Base-by-base conservation (phyloP, 2,113 vertebrate genomes). In the Myrmecobius fasciatus region DNA sequence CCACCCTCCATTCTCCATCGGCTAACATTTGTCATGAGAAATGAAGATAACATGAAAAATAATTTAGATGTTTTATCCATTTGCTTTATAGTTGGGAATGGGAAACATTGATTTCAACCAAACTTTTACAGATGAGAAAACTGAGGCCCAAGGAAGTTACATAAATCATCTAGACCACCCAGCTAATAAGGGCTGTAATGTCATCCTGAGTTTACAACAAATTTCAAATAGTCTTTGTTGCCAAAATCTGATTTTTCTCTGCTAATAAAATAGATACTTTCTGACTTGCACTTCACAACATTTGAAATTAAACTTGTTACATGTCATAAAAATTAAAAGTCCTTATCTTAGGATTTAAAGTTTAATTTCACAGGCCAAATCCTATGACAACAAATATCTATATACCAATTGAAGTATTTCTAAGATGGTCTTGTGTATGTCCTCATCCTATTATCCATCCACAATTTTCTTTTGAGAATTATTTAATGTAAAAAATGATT, bases 241-340 rank as follows among this genome's bases (percentile, higher is more conserved):
- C 17, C 43, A 20, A 83, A 83, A 43, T 54, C 91, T 49, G 8
- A 92, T 53, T 8, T 93, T 91, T 94, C 92, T n/a, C 52, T 97
- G 91, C 75, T 53, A 31, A 95, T 83, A 83, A 83, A 43, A 75
- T 75, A 83, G 67, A 43, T 43, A 43, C 93, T 53, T 95, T 96
- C 14, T 92, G 91, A 96, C 31, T 96, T 49, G 97, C 90, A 92
- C 52, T 89, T 97, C 96, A 83, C 47, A 94, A 43, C 22, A 96
- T 46, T 92, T 97, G 25, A 43, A 96, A 95, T 83, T 83, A 43
- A 83, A 43, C n/a, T 83, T 83, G 60, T 92, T 96, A 95, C 93
- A 97, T 94, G 75, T 92, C 96, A 92, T 49, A 97, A 97, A 0
- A 48, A 88, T 52, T 94, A 94, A 95, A 94, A 97, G 96, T 88